Conservation (phyloP, 2,113 vertebrate species). For the Glaucidium brasilianum region DNA sequence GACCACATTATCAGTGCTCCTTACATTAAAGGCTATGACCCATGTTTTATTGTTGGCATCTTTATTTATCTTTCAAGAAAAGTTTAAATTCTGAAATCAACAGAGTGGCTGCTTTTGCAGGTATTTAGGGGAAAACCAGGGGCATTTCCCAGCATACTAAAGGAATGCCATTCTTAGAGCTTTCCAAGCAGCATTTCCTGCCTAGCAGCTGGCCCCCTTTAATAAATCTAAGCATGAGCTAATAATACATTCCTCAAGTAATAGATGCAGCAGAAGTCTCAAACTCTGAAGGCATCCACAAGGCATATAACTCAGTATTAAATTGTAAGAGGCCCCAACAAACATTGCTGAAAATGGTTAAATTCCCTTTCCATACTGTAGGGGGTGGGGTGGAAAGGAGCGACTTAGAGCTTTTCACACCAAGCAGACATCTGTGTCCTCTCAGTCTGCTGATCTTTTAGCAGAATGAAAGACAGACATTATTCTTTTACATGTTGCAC, state of each 20-base stretch:
- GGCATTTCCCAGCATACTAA: background rate
- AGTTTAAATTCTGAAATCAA: background rate
- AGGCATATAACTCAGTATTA: background rate
- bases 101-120: background rate
- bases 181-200: background rate
- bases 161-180: background rate
- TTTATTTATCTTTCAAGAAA: background rate
- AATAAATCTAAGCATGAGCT: background rate
- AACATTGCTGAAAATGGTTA: background rate
- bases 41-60: background rate
- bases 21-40: background rate
- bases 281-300: background rate
- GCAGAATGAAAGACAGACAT: background rate
- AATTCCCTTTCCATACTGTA: background rate
- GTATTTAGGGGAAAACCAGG: background rate
- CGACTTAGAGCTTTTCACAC: background rate
- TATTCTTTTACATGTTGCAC: background rate
- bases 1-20: background rate
- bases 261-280: background rate
- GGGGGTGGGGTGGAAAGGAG: no score
- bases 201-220: background rate
- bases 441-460: background rate
- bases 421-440: slow-evolving; percentile 10
- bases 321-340: background rate
- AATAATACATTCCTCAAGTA: background rate